Evolutionary conservation across 2,888 invertebrate species (phyloP), one percentile per base, ranked within the genome.

Genomic region (Lysandra bellargus): DNA sequence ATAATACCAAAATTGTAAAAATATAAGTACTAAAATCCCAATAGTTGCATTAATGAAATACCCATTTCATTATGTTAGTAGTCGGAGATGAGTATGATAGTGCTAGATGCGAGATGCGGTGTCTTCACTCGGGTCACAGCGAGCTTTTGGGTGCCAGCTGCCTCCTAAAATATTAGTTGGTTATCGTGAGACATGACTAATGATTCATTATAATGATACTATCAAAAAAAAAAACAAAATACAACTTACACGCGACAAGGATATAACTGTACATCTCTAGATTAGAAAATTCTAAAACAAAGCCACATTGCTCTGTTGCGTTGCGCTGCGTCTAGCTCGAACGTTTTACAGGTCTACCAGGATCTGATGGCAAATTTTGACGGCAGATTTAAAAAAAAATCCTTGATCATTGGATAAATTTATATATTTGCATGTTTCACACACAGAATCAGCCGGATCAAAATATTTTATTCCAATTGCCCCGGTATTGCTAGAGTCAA

Each of bases 111-210:
- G 89, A 83, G 86, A 84, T 78, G 81, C 78, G 86, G 85, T 85
- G 83, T 86, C 87, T 86, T 88, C 90, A 87, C 85, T 88, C 88
- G 79, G 86, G 85, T 94, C 94, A 94, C 92, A 94, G 92, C 85
- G 93, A 93, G 87, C 93, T 90, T 92, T 94, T 94, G 85, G 88
- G 89, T 87, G 87, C 84, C 88, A 87, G 86, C 87, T 87, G 88
- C 88, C 85, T 88, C 94, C 94, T 94, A 94, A 88, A 94, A 94
- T 90, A 87, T 92, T 89, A 89, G 89, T 79, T 74, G 33, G 75
- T 75, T 33, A 64, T 60, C 49, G 30, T 74, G 73, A 79, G 49
- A 64, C 7, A 33, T 78, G 53, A 69, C 49, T 53, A 49, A 76
- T 49, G 75, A 49, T 49, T 30, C 17, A 44, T 30, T 74, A 74